A percentile compares a stretch with the other conserved stretches of the same genome.
Evolutionary conservation across 2,113 vertebrate genomes (phyloP).

Genomic region (Thunnus maccoyii): DNA sequence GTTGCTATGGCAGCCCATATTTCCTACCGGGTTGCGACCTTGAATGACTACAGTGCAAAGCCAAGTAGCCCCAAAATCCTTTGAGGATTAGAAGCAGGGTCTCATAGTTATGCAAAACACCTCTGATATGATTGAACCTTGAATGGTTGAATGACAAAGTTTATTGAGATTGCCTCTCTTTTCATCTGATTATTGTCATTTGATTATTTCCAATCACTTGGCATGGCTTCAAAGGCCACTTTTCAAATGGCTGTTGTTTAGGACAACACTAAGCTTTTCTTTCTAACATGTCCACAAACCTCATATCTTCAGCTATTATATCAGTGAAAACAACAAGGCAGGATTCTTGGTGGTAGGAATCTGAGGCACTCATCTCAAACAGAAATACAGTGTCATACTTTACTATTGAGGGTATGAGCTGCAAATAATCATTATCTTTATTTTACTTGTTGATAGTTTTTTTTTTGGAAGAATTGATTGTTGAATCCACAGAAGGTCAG

Average conservation of each 20-base stretch:
- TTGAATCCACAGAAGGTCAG: background rate
- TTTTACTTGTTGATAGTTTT: constrained; percentile 5
- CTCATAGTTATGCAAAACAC: constrained; percentile 95
- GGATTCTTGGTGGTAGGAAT: constrained; percentile 34
- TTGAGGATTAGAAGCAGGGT: constrained; percentile 96
- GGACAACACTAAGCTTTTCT: constrained; percentile 49
- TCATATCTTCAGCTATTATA: constrained; percentile 41
- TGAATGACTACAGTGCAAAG: constrained; percentile 98
- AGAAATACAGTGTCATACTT: constrained; percentile 4
- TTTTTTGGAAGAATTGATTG: background rate
- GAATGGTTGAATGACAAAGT: constrained; percentile 85
- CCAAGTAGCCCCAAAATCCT: constrained; percentile 91
- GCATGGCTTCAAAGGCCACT: constrained; percentile 70
- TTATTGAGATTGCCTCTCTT: constrained; percentile 82
- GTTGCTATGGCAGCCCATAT: constrained; percentile 98
- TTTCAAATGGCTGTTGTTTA: constrained; percentile 71
- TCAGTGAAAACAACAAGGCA: constrained; percentile 24
- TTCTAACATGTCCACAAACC: constrained; percentile 38
- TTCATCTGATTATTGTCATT: constrained; percentile 82
- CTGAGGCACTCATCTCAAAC: background rate
- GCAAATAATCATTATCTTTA: background rate
- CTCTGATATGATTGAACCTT: constrained; percentile 85
- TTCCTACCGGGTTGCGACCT: constrained; percentile 99
- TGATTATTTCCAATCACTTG: constrained; percentile 82
- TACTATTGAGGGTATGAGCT: background rate